Evolutionary conservation across 2,797 vertebrate species (phyloP), one percentile per base, ranked within the genome.

Genomic region (Austrolebias charrua): DNA sequence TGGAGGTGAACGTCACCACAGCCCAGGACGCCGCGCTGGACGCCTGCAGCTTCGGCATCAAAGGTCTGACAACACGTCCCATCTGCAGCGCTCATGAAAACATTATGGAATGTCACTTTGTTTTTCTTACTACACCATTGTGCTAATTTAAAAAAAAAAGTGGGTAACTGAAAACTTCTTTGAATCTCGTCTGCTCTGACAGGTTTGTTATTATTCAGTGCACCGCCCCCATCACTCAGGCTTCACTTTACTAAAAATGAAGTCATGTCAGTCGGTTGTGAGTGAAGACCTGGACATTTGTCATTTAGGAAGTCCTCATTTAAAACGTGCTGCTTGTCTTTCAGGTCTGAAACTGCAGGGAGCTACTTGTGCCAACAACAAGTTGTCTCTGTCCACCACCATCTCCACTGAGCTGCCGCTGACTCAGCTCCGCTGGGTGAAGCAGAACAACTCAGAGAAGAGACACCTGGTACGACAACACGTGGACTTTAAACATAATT

Each of bases 41-140:
- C 4, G 96, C 98, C 0, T 99, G 96, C 93, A 99, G 98, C 88
- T 99, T 99, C 3, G 97, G 97, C 74, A 96, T 99, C 85, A 98
- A 95, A 86, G 98, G 98, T 99, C 69, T 59, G 80, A 66, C 11
- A 53, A 60, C 6, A 40, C 52, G 46, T 1, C 5, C 24, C 13
- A 55, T 52, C 45, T 55, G 51, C 38, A 44, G 3, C 46, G 47
- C n/a, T 33, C 9, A 16, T 3, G 13, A 55, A 50, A 60, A 24
- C 16, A n/a, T 33, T 4, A 3, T 38, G 35, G 12, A 38, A 38
- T 33, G 31, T 8, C 31, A 38, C 31, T 11, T 16, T 15, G 14
- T 51, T 16, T 10, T 20, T 48, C 6, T 29, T 2, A 3, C 16
- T 51, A 31, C 29, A n/a, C 15, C 20, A 50, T 29, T 33, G 31